Percentiles rank a stretch among this genome's conserved stretches.
Conservation (phyloP, 1,140 invertebrate species). For the Doryteuthis pealeii region DNA sequence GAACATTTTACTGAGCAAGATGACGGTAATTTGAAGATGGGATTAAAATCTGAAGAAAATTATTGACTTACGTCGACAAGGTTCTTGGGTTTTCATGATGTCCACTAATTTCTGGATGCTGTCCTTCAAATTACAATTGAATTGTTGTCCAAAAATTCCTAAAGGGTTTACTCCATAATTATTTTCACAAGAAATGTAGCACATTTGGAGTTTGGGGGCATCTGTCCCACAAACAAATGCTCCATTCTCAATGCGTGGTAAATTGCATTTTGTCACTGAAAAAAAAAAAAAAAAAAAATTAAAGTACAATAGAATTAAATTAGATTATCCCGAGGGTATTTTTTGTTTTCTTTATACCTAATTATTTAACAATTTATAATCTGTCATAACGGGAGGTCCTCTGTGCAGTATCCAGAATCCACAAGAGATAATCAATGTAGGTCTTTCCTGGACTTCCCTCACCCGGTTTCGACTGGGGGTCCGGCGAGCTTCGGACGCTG, state of each 20-base stretch:
- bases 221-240: constrained; percentile 34
- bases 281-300: constrained; percentile 12
- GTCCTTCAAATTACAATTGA: constrained; percentile 34
- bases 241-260: constrained; percentile 39
- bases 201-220: constrained; percentile 16
- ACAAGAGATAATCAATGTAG: too few species aligned
- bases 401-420: too few species aligned
- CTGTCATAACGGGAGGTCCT: too few species aligned
- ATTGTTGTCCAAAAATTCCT: constrained; percentile 29
- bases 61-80: constrained; percentile 40
- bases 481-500: too few species aligned
- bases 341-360: too few species aligned
- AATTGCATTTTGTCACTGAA: constrained; percentile 36
- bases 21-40: too few species aligned
- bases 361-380: too few species aligned
- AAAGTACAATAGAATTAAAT: background rate
- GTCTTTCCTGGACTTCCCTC: too few species aligned
- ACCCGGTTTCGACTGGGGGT: too few species aligned
- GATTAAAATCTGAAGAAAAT: too few species aligned
- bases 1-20: too few species aligned
- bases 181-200: constrained; percentile 35
- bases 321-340: background rate
- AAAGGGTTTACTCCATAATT: constrained; percentile 37
- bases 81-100: constrained; percentile 32
- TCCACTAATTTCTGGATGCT: constrained; percentile 31